Evolutionary conservation across 2,797 vertebrate species (phyloP).

Genomic region (Falco naumanni): DNA sequence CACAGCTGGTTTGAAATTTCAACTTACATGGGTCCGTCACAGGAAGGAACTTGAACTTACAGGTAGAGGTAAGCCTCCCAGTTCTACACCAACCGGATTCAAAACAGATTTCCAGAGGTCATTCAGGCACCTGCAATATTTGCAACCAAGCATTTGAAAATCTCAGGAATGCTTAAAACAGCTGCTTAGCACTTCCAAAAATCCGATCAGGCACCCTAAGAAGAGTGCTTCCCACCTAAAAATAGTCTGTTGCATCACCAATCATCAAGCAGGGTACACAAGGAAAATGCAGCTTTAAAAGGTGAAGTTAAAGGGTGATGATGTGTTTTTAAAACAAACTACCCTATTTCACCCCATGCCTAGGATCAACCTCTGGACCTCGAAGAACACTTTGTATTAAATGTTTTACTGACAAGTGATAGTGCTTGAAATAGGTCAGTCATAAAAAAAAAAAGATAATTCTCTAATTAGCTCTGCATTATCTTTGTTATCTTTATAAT

Average conservation of each 20-base stretch:
- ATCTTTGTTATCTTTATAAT: not conserved
- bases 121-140: not conserved
- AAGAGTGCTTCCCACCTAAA: not conserved
- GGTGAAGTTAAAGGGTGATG: not conserved
- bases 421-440: not conserved
- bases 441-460: not conserved
- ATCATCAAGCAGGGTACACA: not conserved
- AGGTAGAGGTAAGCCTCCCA: rapidly evolving
- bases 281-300: not conserved
- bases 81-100: not conserved
- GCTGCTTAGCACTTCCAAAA: not conserved
- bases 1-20: not conserved
- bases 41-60: not conserved
- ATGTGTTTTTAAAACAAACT: not conserved
- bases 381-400: not conserved
- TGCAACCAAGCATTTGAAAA: not conserved
- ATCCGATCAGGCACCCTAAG: not conserved
- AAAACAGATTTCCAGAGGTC: not conserved
- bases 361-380: not conserved
- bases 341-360: not conserved
- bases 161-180: not conserved
- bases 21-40: not conserved
- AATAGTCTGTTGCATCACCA: not conserved
- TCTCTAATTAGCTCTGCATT: not conserved
- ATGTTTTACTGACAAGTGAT: not conserved